Evolutionary conservation across 2,113 vertebrate genomes (phyloP).

Genomic region (Bubalus kerabau): DNA sequence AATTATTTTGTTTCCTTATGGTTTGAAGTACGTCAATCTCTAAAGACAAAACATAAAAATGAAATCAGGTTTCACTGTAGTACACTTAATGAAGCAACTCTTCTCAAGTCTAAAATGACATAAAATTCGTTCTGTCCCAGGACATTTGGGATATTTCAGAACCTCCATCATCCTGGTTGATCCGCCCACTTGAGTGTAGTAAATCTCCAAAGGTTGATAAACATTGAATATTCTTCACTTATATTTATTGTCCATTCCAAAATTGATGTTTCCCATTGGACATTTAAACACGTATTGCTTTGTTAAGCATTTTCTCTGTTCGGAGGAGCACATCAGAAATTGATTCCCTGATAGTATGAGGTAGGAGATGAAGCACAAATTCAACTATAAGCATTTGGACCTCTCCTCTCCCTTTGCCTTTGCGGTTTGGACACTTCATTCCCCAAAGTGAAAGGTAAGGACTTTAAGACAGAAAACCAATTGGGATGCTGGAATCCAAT

Average conservation of each 20-base stretch:
- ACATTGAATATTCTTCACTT: slow-evolving; percentile 52
- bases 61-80: neutral
- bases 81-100: neutral
- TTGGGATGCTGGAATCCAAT: slow-evolving; percentile 61
- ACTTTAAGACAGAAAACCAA: slow-evolving; percentile 68
- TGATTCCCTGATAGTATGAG: slow-evolving; percentile 32
- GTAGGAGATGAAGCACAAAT: slow-evolving; percentile 22
- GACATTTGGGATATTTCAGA: neutral
- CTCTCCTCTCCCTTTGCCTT: neutral
- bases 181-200: neutral
- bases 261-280: slow-evolving; percentile 35
- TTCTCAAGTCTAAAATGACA: slow-evolving; percentile 21
- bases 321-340: slow-evolving; percentile 41
- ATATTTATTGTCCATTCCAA: slow-evolving; percentile 54
- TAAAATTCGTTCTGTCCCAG: neutral
- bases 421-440: slow-evolving; percentile 55
- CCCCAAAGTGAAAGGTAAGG: slow-evolving; percentile 68
- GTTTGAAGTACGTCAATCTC: neutral
- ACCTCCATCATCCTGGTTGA: neutral
- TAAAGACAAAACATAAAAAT: slow-evolving; percentile 33
- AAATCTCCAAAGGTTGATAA: slow-evolving; percentile 48
- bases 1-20: slow-evolving; percentile 2
- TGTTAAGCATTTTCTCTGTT: slow-evolving; percentile 58
- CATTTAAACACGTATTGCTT: slow-evolving; percentile 35
- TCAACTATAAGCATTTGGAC: slow-evolving; percentile 20